phyloP scores from a whole-genome alignment of 2,797 vertebrate genomes.

The Phataginus tricuspis region DNA sequence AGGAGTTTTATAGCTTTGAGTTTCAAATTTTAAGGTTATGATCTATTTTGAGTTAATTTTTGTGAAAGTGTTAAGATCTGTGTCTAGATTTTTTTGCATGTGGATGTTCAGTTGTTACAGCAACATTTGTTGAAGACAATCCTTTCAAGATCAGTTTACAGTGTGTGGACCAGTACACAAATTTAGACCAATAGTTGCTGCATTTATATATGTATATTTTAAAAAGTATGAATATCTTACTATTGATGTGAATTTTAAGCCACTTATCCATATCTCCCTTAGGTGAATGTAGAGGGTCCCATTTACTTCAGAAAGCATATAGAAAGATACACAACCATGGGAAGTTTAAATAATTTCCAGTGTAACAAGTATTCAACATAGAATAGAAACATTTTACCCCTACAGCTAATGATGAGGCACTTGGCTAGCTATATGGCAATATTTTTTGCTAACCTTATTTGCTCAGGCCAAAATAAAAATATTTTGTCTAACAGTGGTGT shows the following conservation, averaged over 20 bases:
- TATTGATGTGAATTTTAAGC: neutral
- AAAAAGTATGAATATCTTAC: neutral
- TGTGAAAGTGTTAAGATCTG: neutral
- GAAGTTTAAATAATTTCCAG: conserved; percentile 19
- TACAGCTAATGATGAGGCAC: neutral
- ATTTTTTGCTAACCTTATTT: neutral
- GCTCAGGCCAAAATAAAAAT: neutral
- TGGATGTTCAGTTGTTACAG: neutral
- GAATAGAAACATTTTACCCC: neutral
- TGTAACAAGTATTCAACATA: conserved; percentile 12
- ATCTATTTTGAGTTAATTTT: neutral
- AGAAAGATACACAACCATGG: neutral
- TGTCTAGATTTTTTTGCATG: neutral
- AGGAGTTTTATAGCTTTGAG: neutral
- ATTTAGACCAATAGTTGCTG: neutral
- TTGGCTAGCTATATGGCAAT: neutral
- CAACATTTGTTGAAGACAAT: neutral
- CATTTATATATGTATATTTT: neutral
- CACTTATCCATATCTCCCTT: neutral
- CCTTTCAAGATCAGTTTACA: neutral
- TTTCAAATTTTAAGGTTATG: neutral
- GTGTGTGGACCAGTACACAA: neutral
- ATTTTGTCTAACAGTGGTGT: neutral
- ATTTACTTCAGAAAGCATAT: neutral
- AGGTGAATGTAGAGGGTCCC: neutral